phyloP scores from a whole-genome alignment of 1,140 invertebrate genomes.

The Platyura marginata region DNA sequence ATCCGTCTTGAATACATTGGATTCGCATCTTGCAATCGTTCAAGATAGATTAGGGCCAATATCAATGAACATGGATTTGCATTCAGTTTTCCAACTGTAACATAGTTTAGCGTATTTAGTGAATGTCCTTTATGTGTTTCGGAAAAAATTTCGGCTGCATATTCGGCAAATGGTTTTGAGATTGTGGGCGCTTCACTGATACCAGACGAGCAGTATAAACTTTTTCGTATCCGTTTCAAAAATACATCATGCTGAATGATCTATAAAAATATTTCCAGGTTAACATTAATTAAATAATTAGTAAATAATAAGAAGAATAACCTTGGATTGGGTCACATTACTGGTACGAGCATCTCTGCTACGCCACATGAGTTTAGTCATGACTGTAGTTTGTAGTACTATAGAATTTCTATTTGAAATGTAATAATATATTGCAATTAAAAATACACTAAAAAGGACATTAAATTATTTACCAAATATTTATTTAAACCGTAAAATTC shows the following conservation, averaged over 20 bases:
- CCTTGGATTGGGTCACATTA: no score
- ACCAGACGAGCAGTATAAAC: conserved; percentile 69
- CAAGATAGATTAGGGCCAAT: conserved; percentile 70
- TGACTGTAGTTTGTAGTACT: no score
- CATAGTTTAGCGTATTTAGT: conserved; percentile 58
- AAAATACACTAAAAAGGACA: no score
- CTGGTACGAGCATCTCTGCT: no score
- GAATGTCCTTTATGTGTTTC: conserved; percentile 45
- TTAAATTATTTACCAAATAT: no score
- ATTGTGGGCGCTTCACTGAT: conserved; percentile 33
- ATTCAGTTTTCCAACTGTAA: conserved; percentile 64
- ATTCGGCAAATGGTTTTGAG: conserved; percentile 32
- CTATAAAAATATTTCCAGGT: no score
- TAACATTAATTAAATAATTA: no score
- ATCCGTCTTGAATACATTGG: conserved; percentile 63
- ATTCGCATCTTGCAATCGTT: conserved; percentile 61
- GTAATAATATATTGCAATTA: no score
- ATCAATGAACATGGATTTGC: conserved; percentile 71
- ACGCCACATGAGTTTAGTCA: no score
- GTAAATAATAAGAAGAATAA: no score
- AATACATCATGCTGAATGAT: conserved; percentile 43
- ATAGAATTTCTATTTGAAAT: no score
- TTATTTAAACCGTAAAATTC: no score
- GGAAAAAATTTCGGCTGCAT: conserved; percentile 66
- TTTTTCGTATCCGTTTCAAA: conserved; percentile 59